These are phyloP conservation scores for Trididemnum nubilum DNA, from an alignment of 23 tunicate species.

Conservation along the genomic window DNA sequence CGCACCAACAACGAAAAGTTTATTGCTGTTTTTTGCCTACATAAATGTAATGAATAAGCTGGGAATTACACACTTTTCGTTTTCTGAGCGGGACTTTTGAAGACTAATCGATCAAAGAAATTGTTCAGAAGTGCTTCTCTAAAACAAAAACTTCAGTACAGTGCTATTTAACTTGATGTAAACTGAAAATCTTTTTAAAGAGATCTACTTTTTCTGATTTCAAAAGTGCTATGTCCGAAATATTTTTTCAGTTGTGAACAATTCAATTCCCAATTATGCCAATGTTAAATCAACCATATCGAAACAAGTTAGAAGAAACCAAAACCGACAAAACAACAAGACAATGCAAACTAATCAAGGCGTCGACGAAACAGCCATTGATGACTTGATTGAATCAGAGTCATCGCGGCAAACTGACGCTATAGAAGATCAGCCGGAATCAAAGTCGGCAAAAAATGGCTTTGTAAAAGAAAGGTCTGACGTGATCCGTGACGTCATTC, in stretches of 20 bases:
- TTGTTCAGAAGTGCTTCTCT: too few species aligned
- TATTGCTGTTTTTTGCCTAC: too few species aligned
- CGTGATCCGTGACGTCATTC: not conserved
- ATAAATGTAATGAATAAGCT: too few species aligned
- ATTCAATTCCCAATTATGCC: not conserved
- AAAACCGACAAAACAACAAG: not conserved
- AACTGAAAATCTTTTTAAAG: too few species aligned
- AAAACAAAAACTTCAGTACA: too few species aligned
- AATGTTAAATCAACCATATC: conserved; percentile 24
- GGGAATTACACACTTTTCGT: too few species aligned
- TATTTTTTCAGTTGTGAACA: not conserved
- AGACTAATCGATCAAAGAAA: too few species aligned
- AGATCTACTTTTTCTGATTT: too few species aligned
- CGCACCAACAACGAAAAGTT: too few species aligned
- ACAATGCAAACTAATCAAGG: not conserved
- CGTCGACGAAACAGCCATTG: not conserved
- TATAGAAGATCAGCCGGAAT: not conserved
- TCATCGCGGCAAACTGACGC: not conserved
- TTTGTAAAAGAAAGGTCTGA: not conserved
- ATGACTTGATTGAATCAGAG: not conserved
- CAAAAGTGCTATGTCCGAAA: too few species aligned
- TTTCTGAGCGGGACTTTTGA: too few species aligned
- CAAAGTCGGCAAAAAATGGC: not conserved
- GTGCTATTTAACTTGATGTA: too few species aligned
- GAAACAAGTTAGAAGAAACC: conserved; percentile 8